Conservation (phyloP, 2,797 vertebrate species). For the Tarsius wallacei region DNA sequence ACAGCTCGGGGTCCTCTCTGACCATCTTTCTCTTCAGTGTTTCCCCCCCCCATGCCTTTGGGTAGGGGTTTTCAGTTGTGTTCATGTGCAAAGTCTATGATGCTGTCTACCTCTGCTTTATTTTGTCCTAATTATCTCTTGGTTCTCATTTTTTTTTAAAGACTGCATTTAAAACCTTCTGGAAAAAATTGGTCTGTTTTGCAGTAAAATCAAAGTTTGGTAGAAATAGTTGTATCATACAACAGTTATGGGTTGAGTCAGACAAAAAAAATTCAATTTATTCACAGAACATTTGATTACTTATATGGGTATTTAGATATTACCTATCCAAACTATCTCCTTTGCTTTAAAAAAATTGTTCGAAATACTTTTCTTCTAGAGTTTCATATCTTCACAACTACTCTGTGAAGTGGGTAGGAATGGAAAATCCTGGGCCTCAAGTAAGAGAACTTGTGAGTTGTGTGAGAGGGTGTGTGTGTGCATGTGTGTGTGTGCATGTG, state of each 20-base stretch:
- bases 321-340: background rate
- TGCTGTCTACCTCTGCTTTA: background rate
- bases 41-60: rapidly evolving
- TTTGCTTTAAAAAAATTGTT: background rate
- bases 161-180: background rate
- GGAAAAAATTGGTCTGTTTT: background rate
- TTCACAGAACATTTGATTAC: background rate
- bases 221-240: background rate
- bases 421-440: too few species aligned
- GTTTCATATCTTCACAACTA: background rate
- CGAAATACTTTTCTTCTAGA: background rate
- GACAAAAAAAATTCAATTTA: background rate
- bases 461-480: background rate
- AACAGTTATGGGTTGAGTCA: background rate
- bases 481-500: too few species aligned
- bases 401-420: background rate
- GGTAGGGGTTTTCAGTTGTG: background rate
- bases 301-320: background rate
- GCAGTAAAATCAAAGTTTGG: background rate
- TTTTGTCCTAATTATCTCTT: background rate
- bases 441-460: background rate
- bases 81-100: rapidly evolving
- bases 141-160: background rate
- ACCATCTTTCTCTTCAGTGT: background rate
- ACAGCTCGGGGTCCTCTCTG: background rate